Percentiles rank a stretch among this genome's conserved stretches.
phyloP scores from a whole-genome alignment of 2,888 invertebrate genomes.

The Pterostichus niger region DNA sequence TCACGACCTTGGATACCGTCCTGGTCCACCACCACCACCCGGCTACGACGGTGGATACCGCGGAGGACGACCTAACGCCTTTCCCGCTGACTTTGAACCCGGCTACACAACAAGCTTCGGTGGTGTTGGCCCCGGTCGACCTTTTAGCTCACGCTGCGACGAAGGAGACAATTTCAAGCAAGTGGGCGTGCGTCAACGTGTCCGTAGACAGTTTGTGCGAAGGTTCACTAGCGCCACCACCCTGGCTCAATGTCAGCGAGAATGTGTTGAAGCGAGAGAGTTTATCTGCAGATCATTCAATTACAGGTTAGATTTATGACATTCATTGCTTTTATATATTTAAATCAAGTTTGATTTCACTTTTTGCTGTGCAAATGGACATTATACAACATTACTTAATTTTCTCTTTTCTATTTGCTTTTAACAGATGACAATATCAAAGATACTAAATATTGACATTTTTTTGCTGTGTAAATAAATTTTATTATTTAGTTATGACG shows the following conservation, averaged over 20 bases:
- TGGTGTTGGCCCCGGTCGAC: slow-evolving; percentile 75
- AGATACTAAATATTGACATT: no score
- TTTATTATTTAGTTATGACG: no score
- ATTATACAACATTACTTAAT: no score
- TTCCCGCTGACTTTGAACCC: slow-evolving; percentile 66
- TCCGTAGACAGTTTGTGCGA: slow-evolving; percentile 88
- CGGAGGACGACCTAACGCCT: slow-evolving; percentile 68
- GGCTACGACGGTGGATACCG: slow-evolving; percentile 56
- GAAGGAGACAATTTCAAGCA: slow-evolving; percentile 91
- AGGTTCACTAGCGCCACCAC: slow-evolving; percentile 86
- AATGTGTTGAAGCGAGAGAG: slow-evolving; percentile 90
- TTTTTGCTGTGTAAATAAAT: no score
- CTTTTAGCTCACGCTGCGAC: slow-evolving; percentile 84
- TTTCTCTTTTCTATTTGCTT: no score
- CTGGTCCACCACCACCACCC: slow-evolving; percentile 67
- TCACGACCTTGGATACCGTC: slow-evolving; percentile 66
- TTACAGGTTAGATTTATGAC: slow-evolving; percentile 81
- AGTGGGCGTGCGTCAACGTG: slow-evolving; percentile 87
- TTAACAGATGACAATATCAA: no score
- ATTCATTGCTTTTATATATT: background rate
- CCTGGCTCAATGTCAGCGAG: slow-evolving; percentile 89
- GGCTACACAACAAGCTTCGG: slow-evolving; percentile 38
- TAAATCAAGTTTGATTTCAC: no score
- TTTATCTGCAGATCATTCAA: slow-evolving; percentile 94
- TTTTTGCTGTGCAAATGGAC: no score